A percentile compares a stretch with the other conserved stretches of the same genome.
These are phyloP conservation scores for Raphicerus campestris DNA, from an alignment of 2,113 vertebrate genomes.

Conservation along the genomic window DNA sequence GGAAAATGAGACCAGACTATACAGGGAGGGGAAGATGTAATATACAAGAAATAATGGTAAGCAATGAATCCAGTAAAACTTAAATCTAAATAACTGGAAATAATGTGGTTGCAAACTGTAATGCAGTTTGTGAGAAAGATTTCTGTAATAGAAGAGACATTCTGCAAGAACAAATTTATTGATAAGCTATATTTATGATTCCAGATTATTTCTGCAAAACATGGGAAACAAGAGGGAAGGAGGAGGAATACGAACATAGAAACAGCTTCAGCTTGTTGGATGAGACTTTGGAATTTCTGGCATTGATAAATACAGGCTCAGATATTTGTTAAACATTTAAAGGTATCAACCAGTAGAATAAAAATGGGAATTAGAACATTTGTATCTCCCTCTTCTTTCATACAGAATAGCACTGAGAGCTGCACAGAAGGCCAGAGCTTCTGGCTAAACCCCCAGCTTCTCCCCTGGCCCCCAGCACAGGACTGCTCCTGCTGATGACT, in stretches of 20 bases:
- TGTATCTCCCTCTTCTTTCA: neutral
- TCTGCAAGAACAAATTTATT: conserved; percentile 54
- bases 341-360: neutral
- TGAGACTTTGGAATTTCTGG: conserved; percentile 14
- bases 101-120: conserved; percentile 30
- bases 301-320: conserved; percentile 1
- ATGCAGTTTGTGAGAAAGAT: conserved; percentile 46
- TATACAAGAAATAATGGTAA: conserved; percentile 16
- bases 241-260: neutral
- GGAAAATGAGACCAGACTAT: conserved; percentile 29
- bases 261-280: neutral
- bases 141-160: conserved; percentile 41
- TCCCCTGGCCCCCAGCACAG: neutral
- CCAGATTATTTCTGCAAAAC: conserved; percentile 22
- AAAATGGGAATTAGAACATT: neutral
- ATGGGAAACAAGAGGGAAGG: neutral
- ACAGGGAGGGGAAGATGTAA: neutral
- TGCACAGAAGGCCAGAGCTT: neutral
- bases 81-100: conserved; percentile 48
- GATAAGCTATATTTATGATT: conserved; percentile 40
- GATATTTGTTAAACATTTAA: conserved; percentile 10
- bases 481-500: neutral
- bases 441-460: neutral
- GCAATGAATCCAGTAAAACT: conserved; percentile 2
- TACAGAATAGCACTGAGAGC: neutral